phyloP scores from a whole-genome alignment of 2,888 invertebrate genomes.

The Bursaphelenchus okinawaensis region DNA sequence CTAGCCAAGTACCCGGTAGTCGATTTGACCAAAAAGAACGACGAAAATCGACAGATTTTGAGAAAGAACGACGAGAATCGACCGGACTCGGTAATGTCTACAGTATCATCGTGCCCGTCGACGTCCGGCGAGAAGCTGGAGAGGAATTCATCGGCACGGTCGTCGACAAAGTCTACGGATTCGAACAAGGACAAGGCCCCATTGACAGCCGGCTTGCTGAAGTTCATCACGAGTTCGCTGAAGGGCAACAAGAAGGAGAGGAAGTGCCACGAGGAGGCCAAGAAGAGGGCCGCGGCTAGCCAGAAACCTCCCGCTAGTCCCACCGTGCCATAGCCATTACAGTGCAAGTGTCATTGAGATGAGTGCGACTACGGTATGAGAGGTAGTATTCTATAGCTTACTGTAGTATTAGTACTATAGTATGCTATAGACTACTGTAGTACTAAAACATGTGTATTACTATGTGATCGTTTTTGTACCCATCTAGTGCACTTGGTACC shows the following conservation, averaged over 20 bases:
- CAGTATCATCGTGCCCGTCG: background rate
- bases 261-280: slow-evolving; percentile 9
- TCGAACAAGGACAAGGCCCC: background rate
- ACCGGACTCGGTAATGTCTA: background rate
- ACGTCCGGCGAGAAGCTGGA: background rate
- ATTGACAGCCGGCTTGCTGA: background rate
- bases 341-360: no score
- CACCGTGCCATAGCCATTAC: background rate
- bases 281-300: background rate
- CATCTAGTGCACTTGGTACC: no score
- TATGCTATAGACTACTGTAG: no score
- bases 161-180: background rate
- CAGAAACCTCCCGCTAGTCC: background rate
- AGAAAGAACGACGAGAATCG: background rate
- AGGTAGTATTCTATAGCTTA: no score
- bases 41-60: background rate
- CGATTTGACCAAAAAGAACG: background rate
- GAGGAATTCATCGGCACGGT: background rate
- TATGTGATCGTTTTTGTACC: no score
- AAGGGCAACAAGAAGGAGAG: background rate
- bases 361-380: no score
- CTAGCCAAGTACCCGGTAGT: slow-evolving; percentile 2
- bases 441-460: no score
- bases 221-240: slow-evolving; percentile 9
- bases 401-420: no score